Conservation (phyloP, 2,113 vertebrate species). For the Mustela nigripes region DNA sequence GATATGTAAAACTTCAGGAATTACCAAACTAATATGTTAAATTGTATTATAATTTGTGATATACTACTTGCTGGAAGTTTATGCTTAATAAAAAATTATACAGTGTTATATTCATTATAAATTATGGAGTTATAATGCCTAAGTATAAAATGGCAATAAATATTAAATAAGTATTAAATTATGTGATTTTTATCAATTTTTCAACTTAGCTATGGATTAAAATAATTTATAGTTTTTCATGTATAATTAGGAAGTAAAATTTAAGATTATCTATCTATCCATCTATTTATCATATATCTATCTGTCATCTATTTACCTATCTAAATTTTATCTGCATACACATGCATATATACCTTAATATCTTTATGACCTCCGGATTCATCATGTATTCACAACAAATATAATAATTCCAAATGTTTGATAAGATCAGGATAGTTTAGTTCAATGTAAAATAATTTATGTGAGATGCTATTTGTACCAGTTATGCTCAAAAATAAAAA, state of each 20-base stretch:
- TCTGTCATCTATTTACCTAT: not conserved
- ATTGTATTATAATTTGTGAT: not conserved
- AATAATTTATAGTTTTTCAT: constrained; percentile 3
- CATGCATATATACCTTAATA: not conserved
- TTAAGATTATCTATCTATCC: not conserved
- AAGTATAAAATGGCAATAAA: not conserved
- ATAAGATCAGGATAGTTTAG: not conserved
- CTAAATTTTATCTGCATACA: not conserved
- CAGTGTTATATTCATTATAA: not conserved
- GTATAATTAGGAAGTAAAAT: not conserved
- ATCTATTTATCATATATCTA: not conserved
- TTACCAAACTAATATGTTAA: not conserved
- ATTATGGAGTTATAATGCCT: not conserved
- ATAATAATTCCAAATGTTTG: not conserved
- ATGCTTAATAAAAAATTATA: not conserved
- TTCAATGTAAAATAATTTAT: not conserved
- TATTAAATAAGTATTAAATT: not conserved
- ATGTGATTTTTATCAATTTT: not conserved
- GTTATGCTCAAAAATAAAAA: not conserved
- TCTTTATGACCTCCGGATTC: not conserved
- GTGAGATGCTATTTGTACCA: not conserved
- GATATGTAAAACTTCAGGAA: not conserved
- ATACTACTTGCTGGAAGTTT: not conserved
- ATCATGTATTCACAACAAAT: not conserved
- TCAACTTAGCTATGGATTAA: not conserved